Percentiles rank a stretch among this genome's conserved stretches.
Evolutionary conservation across 2,113 vertebrate species (phyloP).

Genomic region (Vulpes ferrilata): DNA sequence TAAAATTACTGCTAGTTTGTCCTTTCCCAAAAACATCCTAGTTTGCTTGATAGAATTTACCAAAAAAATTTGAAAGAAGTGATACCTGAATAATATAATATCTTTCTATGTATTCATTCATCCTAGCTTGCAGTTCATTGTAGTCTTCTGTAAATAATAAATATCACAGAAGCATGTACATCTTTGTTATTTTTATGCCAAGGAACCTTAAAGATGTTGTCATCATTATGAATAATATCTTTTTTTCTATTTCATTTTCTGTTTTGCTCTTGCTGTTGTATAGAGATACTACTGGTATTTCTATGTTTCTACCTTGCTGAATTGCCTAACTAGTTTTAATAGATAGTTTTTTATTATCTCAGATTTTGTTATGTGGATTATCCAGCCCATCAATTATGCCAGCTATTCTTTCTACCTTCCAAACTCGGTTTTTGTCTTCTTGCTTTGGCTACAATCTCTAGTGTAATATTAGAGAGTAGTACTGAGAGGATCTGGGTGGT

Average conservation of each 20-base stretch:
- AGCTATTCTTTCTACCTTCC: not conserved
- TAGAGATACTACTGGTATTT: not conserved
- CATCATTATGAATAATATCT: not conserved
- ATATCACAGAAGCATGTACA: not conserved
- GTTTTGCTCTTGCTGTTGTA: not conserved
- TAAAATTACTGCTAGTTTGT: not conserved
- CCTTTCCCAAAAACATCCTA: not conserved
- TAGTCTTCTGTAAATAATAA: not conserved
- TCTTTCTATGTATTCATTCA: not conserved
- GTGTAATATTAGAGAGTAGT: not conserved
- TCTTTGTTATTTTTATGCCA: not conserved
- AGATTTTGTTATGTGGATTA: not conserved
- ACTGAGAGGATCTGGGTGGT: not conserved
- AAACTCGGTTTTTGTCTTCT: not conserved
- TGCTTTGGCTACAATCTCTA: not conserved
- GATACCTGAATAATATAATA: not conserved
- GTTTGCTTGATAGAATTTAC: not conserved
- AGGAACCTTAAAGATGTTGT: not conserved
- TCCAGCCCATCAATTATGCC: not conserved
- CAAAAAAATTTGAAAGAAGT: not conserved
- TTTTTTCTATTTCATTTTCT: constrained; percentile 25
- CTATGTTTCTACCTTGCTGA: not conserved
- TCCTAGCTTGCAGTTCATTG: not conserved
- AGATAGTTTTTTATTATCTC: not conserved
- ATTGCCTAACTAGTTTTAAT: not conserved